phyloP scores from a whole-genome alignment of 2,888 invertebrate genomes.

The Eupithecia tripunctaria region DNA sequence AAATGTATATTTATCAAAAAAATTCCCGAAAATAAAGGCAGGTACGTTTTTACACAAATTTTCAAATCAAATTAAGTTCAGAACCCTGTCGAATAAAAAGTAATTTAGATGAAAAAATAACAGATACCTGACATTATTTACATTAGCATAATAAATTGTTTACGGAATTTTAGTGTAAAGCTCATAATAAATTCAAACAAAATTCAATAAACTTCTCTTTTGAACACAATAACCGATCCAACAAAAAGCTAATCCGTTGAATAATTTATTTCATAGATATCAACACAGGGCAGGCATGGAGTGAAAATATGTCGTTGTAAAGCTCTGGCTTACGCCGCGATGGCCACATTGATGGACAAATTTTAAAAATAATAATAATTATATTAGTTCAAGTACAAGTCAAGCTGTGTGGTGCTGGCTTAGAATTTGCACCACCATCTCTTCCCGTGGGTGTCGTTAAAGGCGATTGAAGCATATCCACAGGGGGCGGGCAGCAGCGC shows the following conservation, averaged over 20 bases:
- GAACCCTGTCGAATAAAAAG: neutral
- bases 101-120: slow-evolving; percentile 9
- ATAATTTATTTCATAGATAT: slow-evolving; percentile 80
- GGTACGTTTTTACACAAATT: neutral
- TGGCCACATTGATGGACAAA: neutral
- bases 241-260: slow-evolving; percentile 81
- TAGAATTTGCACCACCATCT: too few species aligned
- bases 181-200: slow-evolving; percentile 61
- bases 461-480: too few species aligned
- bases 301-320: slow-evolving; percentile 69
- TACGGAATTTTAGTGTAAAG: slow-evolving; percentile 45
- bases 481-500: too few species aligned
- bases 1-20: neutral
- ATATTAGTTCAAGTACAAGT: too few species aligned
- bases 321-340: neutral
- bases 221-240: slow-evolving; percentile 79
- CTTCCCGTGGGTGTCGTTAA: too few species aligned
- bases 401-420: too few species aligned
- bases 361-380: too few species aligned
- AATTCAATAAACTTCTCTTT: slow-evolving; percentile 76
- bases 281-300: slow-evolving; percentile 72
- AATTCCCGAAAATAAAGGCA: neutral
- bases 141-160: neutral
- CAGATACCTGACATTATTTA: neutral
- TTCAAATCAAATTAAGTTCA: neutral